Base-by-base conservation (phyloP, 2,888 invertebrate species). In the Chrysolina oricalcia region DNA sequence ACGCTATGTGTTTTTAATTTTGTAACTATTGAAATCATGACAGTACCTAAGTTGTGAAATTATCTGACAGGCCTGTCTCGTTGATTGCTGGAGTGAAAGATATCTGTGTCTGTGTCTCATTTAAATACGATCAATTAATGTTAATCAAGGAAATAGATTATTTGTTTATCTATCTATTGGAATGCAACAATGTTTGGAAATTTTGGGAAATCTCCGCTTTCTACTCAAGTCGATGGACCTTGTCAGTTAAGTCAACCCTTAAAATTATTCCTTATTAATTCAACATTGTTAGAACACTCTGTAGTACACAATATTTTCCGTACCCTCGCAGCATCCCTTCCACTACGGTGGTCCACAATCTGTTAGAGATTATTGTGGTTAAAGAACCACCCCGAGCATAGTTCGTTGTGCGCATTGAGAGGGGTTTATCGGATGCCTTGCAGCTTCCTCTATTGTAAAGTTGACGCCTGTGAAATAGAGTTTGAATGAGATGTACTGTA, bases 381-480 rank as follows among this genome's bases (percentile, higher is more conserved):
- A 35, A 35, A 71, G 62, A 46, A 46, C 46, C 70, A 70, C 70
- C 70, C 70, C 63, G 46, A 63, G 63, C 63, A 48, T 63, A 70
- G 46, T 66, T 46, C 17, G 46, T 66, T 66, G 43, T 66, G 23
- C 9, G 59, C 23, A 59, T 68, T 41, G 63, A 63, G 82, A 79
- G 82, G 82, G 81, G 40, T 78, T 86, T 85, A 85, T 84, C 84
- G 82, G 78, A 81, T 83, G 83, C 84, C 83, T 83, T 79, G 81
- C 82, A 84, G 83, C 82, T 79, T 81, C 75, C 78, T 66, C 82
- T 81, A 82, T 86, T 86, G 84, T 86, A 77, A 77, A 79, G 76
- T 80, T 85, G 84, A 86, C 86, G 86, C 86, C 86, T 86, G 86
- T 85, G 85, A 86, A 86, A 86, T 86, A 82, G 81, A 81, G 70